Base-by-base conservation (phyloP, 2,888 invertebrate species). In the Lasioglossum figueresi region DNA sequence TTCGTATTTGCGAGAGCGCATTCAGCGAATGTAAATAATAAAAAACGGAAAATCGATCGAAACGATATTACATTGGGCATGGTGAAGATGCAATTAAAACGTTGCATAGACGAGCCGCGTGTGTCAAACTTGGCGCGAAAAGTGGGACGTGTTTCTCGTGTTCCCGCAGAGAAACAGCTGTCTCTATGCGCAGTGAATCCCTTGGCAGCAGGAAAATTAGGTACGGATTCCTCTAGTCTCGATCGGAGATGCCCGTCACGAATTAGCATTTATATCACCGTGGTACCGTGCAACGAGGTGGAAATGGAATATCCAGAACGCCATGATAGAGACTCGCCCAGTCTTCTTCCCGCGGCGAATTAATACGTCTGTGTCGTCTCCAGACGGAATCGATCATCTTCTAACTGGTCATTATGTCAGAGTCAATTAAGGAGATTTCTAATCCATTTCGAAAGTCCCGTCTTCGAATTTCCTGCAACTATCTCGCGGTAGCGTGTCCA, bases 241-340 rank as follows among this genome's bases (percentile, higher is more conserved):
- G 91, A 91, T 91, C 91, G 89, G 86, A 91, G 88, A 91, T 90
- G 90, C 91, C 86, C 89, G 91, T 91, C 91, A 91, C 88, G 89
- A 92, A 92, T 92, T 92, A 92, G 92, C 92, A 92, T 92, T 92
- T 92, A 92, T 92, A 92, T 92, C 92, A 92, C 92, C 89, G 91
- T 83, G 88, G 91, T 87, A 88, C 83, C 83, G 87, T 78, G 88
- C 89, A 87, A 91, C 89, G 90, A 90, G 82, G 76, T 87, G 91
- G 89, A 91, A 92, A 92, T 91, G 91, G 90, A 92, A 92, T 92
- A 91, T 87, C 90, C 88, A 88, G 90, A 91, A 88, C 82, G 85
- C 83, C 70, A 72, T 83, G 84, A 87, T 89, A 84, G 87, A 89
- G 85, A 85, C 84, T 87, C 88, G 75, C 66, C 80, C 79, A 48